phyloP scores from a whole-genome alignment of 2,888 invertebrate genomes.

The Tricholauxania praeusta region DNA sequence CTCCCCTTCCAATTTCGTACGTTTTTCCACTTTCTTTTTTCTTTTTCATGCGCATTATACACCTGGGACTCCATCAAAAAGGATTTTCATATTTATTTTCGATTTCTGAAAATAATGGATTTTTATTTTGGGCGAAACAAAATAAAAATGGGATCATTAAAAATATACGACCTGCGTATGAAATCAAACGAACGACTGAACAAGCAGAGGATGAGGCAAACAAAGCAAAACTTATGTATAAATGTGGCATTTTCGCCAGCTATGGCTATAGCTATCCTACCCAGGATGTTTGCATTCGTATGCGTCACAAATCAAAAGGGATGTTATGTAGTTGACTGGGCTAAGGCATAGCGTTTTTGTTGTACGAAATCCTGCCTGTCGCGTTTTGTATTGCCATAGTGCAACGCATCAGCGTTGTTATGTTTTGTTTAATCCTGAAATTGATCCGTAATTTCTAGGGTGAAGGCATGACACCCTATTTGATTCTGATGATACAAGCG shows the following conservation, averaged over 20 bases:
- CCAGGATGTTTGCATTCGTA: not conserved
- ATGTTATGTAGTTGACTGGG: not conserved
- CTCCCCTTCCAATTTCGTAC: too few species aligned
- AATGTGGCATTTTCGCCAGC: slow-evolving; percentile 1
- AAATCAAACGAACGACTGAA: not conserved
- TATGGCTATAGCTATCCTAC: not conserved
- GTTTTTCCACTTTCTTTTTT: too few species aligned
- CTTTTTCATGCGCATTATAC: not conserved
- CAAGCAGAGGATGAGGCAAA: not conserved
- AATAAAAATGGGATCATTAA: slow-evolving; percentile 10
- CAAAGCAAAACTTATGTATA: not conserved
- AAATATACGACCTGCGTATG: slow-evolving; percentile 5
- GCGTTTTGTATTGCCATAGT: slow-evolving; percentile 3
- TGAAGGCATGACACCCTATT: not conserved
- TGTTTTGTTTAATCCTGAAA: slow-evolving; percentile 26
- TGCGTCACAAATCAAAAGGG: slow-evolving; percentile 30
- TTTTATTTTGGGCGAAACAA: not conserved
- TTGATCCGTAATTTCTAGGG: slow-evolving; percentile 26
- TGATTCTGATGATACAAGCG: too few species aligned
- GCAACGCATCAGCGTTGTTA: not conserved
- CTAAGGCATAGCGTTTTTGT: not conserved
- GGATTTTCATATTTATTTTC: slow-evolving; percentile 33
- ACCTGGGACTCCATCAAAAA: slow-evolving; percentile 23
- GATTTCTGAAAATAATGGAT: slow-evolving; percentile 32
- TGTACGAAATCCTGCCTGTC: not conserved